Base-by-base conservation (phyloP, 2,888 invertebrate genomes). In the Harpalus rufipes region DNA sequence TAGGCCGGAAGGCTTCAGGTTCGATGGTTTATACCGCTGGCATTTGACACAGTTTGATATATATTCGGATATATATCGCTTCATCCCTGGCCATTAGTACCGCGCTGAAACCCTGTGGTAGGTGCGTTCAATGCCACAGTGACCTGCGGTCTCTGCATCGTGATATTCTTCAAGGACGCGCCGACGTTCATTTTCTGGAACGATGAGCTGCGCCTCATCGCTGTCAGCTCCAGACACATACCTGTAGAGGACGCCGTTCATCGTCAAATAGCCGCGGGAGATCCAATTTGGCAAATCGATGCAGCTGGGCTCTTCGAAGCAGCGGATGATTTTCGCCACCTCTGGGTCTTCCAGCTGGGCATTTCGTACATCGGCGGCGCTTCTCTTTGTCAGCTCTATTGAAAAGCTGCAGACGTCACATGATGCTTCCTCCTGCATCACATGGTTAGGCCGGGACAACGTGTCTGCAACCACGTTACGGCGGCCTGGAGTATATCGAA, bases 1-100 rank as follows among this genome's bases (percentile, higher is more conserved):
- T 0, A 88, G 41, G 0, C 89, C 89, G 0, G 87, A 87, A 0
- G 89, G 89, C 63, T 89, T 89, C 5, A 86, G 63, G 32, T 89
- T 89, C 0, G 41, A 78, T 0, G 87, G 85, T 80, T 89, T 89
- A 59, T 89, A 89, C 5, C 86, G 16, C 58, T 88, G 88, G 72
- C 88, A 90, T 5, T 86, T 76, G 0, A 86, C 10, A 14, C 89
- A 89, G 10, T 44, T 44, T 44, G 44, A 7, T 7, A 44, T 44
- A 44, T 44, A 44, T 44, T 44, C n/a, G n/a, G n/a, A n/a, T n/a
- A n/a, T n/a, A n/a, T n/a, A n/a, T n/a, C n/a, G n/a, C n/a, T n/a
- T n/a, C n/a, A n/a, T n/a, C n/a, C n/a, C n/a, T n/a, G n/a, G n/a
- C n/a, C n/a, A n/a, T n/a, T n/a, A n/a, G n/a, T n/a, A n/a, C n/a